A percentile compares a stretch with the other conserved stretches of the same genome.
These are phyloP conservation scores for Dione juno DNA, from an alignment of 2,888 invertebrate species.

Conservation along the genomic window DNA sequence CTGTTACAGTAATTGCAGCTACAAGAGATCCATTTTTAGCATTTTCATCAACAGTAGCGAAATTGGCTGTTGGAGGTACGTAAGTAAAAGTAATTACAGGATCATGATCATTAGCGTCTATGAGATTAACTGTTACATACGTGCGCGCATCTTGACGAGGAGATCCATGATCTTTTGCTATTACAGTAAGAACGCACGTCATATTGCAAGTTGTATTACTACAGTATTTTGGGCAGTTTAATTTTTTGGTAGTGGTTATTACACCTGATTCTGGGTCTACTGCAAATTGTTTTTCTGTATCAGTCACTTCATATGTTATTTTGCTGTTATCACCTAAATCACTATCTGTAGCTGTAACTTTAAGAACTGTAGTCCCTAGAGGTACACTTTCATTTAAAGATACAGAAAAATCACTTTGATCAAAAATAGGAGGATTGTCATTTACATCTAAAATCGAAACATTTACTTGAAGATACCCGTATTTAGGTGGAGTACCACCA, in stretches of 20 bases:
- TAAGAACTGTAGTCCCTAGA: conserved; percentile 93
- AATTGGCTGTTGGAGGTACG: conserved; percentile 91
- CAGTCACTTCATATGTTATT: conserved; percentile 94
- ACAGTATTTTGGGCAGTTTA: conserved; percentile 93
- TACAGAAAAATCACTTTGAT: conserved; percentile 96
- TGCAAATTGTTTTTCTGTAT: conserved; percentile 93
- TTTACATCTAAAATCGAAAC: conserved; percentile 96
- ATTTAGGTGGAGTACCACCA: conserved; percentile 91
- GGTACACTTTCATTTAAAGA: conserved; percentile 96
- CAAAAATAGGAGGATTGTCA: conserved; percentile 97
- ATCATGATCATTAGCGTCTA: conserved; percentile 97
- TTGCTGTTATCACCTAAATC: conserved; percentile 96
- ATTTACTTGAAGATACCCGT: conserved; percentile 94
- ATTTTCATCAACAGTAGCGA: conserved; percentile 97
- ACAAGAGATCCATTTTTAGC: conserved; percentile 95
- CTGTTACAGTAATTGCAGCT: conserved; percentile 95
- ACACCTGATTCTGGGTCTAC: conserved; percentile 96
- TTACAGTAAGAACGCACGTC: conserved; percentile 97
- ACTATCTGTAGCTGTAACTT: conserved; percentile 96
- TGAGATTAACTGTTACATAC: conserved; percentile 95
- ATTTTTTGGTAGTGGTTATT: conserved; percentile 91
- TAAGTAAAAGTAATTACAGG: conserved; percentile 95
- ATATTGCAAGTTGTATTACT: conserved; percentile 89
- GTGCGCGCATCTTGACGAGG: conserved; percentile 96
- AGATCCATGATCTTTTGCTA: conserved; percentile 95